phyloP scores from a whole-genome alignment of 2,797 vertebrate genomes.

The Liparis tanakae region DNA sequence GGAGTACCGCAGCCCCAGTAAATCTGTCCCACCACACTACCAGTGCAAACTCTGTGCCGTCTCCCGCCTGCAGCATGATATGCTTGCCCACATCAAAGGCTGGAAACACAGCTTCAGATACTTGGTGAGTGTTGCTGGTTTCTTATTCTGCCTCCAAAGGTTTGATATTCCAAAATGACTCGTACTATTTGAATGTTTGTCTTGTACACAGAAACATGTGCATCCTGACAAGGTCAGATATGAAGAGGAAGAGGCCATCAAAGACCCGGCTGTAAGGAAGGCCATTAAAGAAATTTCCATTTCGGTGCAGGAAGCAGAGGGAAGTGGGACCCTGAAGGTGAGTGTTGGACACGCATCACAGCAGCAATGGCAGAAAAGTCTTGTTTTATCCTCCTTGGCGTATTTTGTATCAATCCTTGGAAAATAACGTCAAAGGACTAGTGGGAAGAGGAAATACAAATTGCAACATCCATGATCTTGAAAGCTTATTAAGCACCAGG shows the following conservation, averaged over 20 bases:
- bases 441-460: neutral
- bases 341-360: neutral
- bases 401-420: neutral
- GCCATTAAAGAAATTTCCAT: slow-evolving; percentile 71
- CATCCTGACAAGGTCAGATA: slow-evolving; percentile 72
- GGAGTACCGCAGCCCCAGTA: slow-evolving; percentile 87
- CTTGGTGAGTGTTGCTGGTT: slow-evolving; percentile 67
- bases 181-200: neutral
- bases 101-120: slow-evolving; percentile 85
- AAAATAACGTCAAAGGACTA: neutral
- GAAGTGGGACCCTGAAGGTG: slow-evolving; percentile 83
- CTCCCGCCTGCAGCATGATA: slow-evolving; percentile 79
- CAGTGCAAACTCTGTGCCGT: slow-evolving; percentile 84
- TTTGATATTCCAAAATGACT: no score
- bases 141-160: neutral
- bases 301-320: slow-evolving; percentile 77
- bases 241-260: slow-evolving; percentile 75
- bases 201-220: slow-evolving; percentile 72
- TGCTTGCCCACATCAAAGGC: slow-evolving; percentile 81
- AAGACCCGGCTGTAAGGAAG: slow-evolving; percentile 75
- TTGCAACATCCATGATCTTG: neutral
- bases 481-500: slow-evolving; percentile 1
- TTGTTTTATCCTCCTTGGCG: neutral
- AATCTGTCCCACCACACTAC: slow-evolving; percentile 84
- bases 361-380: neutral